A percentile compares a stretch with the other conserved stretches of the same genome.
These are phyloP conservation scores for Thomomys bottae DNA, from an alignment of 2,113 vertebrate genomes.

Conservation along the genomic window DNA sequence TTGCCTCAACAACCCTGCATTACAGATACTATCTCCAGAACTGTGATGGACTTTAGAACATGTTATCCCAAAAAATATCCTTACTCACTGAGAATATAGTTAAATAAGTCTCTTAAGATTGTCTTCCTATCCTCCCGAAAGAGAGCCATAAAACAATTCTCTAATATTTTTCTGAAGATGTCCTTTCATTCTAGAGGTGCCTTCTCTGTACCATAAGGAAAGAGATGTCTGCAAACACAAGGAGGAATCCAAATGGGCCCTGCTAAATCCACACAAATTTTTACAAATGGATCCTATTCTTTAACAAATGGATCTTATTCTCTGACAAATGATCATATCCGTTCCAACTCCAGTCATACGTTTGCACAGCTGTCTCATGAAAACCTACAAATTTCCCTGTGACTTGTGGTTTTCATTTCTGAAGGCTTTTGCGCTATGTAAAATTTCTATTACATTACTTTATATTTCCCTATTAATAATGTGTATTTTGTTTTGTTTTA, in stretches of 20 bases:
- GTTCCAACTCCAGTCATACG: neutral
- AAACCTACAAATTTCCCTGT: neutral
- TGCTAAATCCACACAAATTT: neutral
- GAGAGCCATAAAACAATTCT: neutral
- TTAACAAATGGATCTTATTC: neutral
- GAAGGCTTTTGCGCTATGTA: neutral
- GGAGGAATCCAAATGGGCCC: neutral
- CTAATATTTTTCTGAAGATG: neutral
- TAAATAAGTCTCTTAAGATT: neutral
- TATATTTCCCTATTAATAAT: neutral
- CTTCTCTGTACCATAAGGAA: neutral
- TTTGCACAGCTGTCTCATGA: neutral
- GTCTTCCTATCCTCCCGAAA: neutral
- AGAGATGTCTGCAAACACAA: neutral
- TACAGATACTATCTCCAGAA: constrained; percentile 1
- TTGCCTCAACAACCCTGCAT: neutral
- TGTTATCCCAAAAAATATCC: neutral
- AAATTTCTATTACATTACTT: neutral
- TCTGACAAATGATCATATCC: neutral
- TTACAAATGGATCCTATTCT: neutral
- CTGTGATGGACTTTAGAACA: neutral
- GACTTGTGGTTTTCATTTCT: neutral
- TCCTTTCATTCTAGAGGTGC: neutral
- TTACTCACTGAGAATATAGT: neutral
- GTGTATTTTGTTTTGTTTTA: neutral